Percentiles rank a stretch among this genome's conserved stretches.
Conservation (phyloP, 2,113 vertebrate genomes). For the Trematocara variabile region DNA sequence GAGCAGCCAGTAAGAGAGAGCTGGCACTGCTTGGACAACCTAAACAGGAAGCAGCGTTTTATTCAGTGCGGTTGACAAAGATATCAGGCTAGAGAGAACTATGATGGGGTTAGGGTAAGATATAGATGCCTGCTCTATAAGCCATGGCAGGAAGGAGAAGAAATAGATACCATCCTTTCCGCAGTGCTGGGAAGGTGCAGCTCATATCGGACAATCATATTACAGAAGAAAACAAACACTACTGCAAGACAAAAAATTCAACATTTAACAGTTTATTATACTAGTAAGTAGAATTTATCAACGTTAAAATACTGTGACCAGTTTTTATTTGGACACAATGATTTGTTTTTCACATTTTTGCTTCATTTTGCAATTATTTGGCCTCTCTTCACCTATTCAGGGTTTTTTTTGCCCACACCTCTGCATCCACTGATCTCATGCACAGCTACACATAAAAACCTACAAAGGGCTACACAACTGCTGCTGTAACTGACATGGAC, state of each 20-base stretch:
- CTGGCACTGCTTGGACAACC: conserved; percentile 60
- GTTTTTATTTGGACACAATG: not conserved
- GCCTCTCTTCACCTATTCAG: not conserved
- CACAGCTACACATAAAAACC: not conserved
- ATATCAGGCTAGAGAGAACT: conserved; percentile 42
- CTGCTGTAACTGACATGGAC: not conserved
- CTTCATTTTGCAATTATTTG: not conserved
- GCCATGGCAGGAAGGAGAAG: conserved; percentile 63
- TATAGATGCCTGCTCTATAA: conserved; percentile 43
- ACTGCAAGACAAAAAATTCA: conserved; percentile 30
- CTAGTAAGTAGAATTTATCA: not conserved
- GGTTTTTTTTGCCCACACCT: not conserved
- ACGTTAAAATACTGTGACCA: not conserved
- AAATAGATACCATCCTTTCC: conserved; percentile 61
- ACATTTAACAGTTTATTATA: not conserved
- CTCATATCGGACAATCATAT: conserved; percentile 41
- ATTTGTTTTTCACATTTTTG: not conserved
- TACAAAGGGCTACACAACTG: not conserved
- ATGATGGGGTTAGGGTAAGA: conserved; percentile 49
- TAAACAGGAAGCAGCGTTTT: conserved; percentile 64
- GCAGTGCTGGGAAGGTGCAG: conserved; percentile 60
- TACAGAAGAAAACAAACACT: conserved; percentile 37
- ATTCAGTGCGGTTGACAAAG: conserved; percentile 48
- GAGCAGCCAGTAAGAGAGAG: conserved; percentile 37
- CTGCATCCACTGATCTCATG: not conserved